Percentiles rank a stretch among this genome's conserved stretches.
Conservation (phyloP, 2,888 invertebrate genomes). For the Oligia latruncula region DNA sequence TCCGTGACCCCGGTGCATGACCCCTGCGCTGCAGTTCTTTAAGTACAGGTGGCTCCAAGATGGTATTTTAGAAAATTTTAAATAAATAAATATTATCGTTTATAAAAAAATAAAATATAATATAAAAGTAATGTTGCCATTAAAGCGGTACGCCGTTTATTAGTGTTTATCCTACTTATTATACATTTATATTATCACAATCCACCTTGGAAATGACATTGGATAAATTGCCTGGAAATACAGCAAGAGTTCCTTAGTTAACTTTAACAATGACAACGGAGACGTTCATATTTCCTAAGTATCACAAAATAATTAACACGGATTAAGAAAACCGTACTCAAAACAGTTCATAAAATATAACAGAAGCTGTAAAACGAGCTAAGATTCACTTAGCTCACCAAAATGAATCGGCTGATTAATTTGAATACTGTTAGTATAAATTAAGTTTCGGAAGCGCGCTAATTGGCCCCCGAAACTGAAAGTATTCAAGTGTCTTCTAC, state of each 20-base stretch:
- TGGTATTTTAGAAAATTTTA: no score
- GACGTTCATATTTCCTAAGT: neutral
- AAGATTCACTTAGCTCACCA: conserved; percentile 37
- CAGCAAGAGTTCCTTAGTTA: neutral
- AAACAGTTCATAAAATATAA: conserved; percentile 31
- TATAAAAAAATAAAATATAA: no score
- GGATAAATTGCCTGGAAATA: neutral
- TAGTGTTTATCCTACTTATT: neutral
- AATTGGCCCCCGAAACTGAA: conserved; percentile 53
- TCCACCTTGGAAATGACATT: neutral
- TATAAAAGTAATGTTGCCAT: no score
- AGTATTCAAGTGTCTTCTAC: conserved; percentile 50
- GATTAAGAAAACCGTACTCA: neutral
- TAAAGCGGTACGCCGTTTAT: no score
- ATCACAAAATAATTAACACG: neutral
- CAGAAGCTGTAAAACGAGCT: conserved; percentile 11
- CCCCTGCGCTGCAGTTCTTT: no score
- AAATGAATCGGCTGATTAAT: conserved; percentile 59
- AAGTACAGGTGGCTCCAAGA: no score
- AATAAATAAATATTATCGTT: no score
- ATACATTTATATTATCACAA: neutral
- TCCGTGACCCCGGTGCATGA: no score
- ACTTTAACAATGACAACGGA: neutral
- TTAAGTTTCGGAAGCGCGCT: conserved; percentile 54
- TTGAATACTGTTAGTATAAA: conserved; percentile 55